Conservation (phyloP, 35 echinoderm and acorn worm genomes). For the Amphiura filiformis region DNA sequence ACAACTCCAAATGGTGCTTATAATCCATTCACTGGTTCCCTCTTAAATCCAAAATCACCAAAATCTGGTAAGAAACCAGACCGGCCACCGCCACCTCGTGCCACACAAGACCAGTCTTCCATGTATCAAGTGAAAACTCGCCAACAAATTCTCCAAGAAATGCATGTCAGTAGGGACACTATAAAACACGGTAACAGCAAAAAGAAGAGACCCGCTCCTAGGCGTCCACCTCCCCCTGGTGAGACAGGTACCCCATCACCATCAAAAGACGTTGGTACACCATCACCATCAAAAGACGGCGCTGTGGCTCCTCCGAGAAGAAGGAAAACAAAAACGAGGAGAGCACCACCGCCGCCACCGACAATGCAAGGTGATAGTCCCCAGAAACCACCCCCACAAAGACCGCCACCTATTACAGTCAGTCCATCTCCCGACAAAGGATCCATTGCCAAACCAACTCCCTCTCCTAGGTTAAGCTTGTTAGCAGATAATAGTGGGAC, state of each 20-base stretch:
- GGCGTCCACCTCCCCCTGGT: slow-evolving; percentile 18
- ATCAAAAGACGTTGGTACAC: not conserved
- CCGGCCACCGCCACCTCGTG: slow-evolving; percentile 58
- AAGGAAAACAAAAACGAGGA: not conserved
- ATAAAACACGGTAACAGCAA: slow-evolving; percentile 63
- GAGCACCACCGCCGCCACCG: slow-evolving; percentile 17
- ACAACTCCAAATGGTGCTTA: not conserved
- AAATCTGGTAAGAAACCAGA: slow-evolving; percentile 30
- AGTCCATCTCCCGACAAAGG: not conserved
- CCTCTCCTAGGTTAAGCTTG: slow-evolving; percentile 23
- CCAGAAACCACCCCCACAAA: slow-evolving; percentile 3
- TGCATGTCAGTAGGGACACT: slow-evolving; percentile 66
- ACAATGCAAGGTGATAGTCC: not conserved
- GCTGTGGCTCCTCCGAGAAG: not conserved
- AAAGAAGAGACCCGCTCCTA: slow-evolving; percentile 48
- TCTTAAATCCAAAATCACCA: not conserved
- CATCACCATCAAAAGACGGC: too few relatives aligned
- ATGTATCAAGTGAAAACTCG: slow-evolving; percentile 78
- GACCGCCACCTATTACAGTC: not conserved
- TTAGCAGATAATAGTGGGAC: not conserved
- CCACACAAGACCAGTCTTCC: slow-evolving; percentile 26
- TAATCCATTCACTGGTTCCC: slow-evolving; percentile 76
- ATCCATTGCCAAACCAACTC: not conserved
- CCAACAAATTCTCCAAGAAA: slow-evolving; percentile 83
- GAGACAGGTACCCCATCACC: not conserved